phyloP scores from a whole-genome alignment of 1,140 invertebrate genomes.

The Battus philenor region DNA sequence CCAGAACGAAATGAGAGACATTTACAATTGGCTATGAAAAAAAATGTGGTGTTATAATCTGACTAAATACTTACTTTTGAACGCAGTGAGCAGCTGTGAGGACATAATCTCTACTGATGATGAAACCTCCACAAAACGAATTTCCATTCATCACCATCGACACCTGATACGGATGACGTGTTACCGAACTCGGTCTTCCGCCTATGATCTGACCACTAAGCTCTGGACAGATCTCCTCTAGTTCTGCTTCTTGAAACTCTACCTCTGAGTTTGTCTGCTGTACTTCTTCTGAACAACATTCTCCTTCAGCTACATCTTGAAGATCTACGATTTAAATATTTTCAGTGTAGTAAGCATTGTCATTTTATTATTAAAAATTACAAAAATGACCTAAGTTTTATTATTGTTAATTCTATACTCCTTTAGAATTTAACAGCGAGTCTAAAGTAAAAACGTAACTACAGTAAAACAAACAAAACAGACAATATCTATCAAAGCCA shows the following conservation, averaged over 20 bases:
- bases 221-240: slow-evolving; percentile 53
- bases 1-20: too few relatives aligned
- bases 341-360: too few relatives aligned
- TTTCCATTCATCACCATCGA: slow-evolving; percentile 65
- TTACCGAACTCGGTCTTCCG: slow-evolving; percentile 51
- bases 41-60: too few relatives aligned
- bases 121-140: slow-evolving; percentile 68
- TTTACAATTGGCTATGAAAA: too few relatives aligned
- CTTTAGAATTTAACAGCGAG: too few relatives aligned
- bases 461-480: too few relatives aligned
- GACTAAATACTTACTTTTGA: slow-evolving; percentile 55
- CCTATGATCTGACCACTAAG: slow-evolving; percentile 67
- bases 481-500: too few relatives aligned
- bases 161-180: slow-evolving; percentile 60
- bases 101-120: slow-evolving; percentile 61
- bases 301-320: slow-evolving; percentile 42
- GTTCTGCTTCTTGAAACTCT: slow-evolving; percentile 35
- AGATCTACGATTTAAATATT: slow-evolving; percentile 48
- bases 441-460: too few relatives aligned
- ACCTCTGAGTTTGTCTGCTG: slow-evolving; percentile 27
- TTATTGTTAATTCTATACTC: too few relatives aligned
- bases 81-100: slow-evolving; percentile 70
- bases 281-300: slow-evolving; percentile 31
- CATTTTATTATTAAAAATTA: too few relatives aligned
- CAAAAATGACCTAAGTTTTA: too few relatives aligned